A percentile compares a stretch with the other conserved stretches of the same genome.
These are phyloP conservation scores for Aurelia sp. DNA, from an alignment of 30 jellyfish, hydroid and myxozoan genomes.

Conservation along the genomic window DNA sequence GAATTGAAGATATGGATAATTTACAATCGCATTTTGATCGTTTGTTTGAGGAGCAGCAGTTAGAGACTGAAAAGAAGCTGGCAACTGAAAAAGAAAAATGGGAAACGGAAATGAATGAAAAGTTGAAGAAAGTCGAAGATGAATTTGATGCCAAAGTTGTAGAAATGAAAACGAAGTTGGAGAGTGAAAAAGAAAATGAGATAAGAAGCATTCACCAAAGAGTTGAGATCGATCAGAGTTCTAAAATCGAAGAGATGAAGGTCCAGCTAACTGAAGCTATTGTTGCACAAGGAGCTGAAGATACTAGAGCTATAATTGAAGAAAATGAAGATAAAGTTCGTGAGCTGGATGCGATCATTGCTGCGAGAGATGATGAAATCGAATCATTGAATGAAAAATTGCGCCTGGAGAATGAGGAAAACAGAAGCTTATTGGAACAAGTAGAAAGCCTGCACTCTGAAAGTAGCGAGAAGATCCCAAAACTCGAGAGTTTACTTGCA, in stretches of 20 bases:
- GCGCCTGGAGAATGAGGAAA: not conserved
- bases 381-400: not conserved
- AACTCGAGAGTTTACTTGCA: not conserved
- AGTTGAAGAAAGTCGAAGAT: not conserved
- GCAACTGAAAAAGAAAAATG: constrained; percentile 36
- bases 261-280: constrained; percentile 29
- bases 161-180: constrained; percentile 5
- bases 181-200: not conserved
- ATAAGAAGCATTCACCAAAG: not conserved
- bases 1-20: constrained; percentile 46
- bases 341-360: constrained; percentile 6
- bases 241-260: constrained; percentile 15
- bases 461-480: not conserved
- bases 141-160: constrained; percentile 5
- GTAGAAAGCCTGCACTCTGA: not conserved
- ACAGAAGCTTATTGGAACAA: not conserved
- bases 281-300: constrained; percentile 20
- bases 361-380: not conserved
- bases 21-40: constrained; percentile 63
- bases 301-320: not conserved
- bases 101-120: constrained; percentile 40
- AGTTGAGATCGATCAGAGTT: constrained; percentile 8
- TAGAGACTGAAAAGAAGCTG: constrained; percentile 41
- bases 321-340: constrained; percentile 12
- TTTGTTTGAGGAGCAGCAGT: constrained; percentile 34